Evolutionary conservation across 2,888 invertebrate species (phyloP).

Genomic region (Melanargia galathea): DNA sequence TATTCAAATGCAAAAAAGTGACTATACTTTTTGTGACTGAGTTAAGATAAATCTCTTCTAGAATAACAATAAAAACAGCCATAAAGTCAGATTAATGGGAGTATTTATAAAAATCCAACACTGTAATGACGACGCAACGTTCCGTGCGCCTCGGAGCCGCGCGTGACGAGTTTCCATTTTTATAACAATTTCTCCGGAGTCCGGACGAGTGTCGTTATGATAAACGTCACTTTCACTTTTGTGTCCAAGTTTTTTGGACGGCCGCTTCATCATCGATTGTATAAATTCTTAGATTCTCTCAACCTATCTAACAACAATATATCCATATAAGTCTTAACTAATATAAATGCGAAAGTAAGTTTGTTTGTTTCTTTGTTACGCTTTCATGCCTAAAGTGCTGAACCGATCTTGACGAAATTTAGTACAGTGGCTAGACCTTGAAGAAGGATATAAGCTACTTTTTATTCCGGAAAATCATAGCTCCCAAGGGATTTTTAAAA

Average conservation of each 20-base stretch:
- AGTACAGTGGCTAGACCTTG: no score
- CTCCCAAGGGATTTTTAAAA: no score
- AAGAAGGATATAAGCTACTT: no score
- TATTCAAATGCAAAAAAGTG: not conserved
- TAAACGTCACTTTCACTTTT: constrained; percentile 13
- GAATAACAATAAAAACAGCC: constrained; percentile 7
- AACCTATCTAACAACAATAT: not conserved
- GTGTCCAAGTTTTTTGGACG: not conserved
- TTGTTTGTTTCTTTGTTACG: no score
- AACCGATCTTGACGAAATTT: no score
- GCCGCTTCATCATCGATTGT: not conserved
- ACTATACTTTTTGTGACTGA: not conserved
- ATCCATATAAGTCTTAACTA: no score
- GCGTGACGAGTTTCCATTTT: constrained; percentile 21
- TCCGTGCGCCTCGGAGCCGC: constrained; percentile 17
- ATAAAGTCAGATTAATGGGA: constrained; percentile 11
- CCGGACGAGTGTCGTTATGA: constrained; percentile 3
- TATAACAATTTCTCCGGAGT: constrained; percentile 25
- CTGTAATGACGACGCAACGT: not conserved
- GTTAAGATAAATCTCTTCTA: not conserved
- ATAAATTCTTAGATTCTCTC: not conserved
- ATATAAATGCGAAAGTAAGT: no score
- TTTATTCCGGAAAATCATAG: no score
- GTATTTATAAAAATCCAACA: not conserved
- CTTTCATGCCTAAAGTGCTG: no score